Percentiles rank a stretch among this genome's conserved stretches.
phyloP scores from a whole-genome alignment of 2,888 invertebrate genomes.

The Asteroscopus sphinx region DNA sequence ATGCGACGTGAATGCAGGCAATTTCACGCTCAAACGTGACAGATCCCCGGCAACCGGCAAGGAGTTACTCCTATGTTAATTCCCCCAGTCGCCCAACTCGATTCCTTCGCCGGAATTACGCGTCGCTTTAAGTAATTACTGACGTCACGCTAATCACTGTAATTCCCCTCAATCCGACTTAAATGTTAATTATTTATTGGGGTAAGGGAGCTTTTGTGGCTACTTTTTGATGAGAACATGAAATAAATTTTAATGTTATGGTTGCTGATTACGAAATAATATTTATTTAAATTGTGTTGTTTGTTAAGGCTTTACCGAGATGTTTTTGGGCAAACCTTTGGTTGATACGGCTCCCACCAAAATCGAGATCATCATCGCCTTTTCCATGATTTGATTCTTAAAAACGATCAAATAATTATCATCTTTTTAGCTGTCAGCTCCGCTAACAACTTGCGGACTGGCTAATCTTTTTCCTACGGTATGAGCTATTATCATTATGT shows the following conservation, averaged over 20 bases:
- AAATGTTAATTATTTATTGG: slow-evolving; percentile 38
- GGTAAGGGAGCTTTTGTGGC: not conserved
- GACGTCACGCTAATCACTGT: slow-evolving; percentile 58
- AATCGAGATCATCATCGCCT: no score
- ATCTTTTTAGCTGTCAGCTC: no score
- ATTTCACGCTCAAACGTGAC: slow-evolving; percentile 57
- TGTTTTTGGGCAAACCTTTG: no score
- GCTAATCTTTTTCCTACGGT: no score
- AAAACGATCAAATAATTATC: no score
- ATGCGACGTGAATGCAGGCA: slow-evolving; percentile 46
- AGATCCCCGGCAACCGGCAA: slow-evolving; percentile 30
- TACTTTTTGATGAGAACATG: not conserved
- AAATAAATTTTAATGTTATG: not conserved
- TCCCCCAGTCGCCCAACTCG: slow-evolving; percentile 49
- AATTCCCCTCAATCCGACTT: slow-evolving; percentile 38
- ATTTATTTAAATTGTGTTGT: not conserved
- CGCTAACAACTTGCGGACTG: no score
- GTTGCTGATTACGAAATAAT: slow-evolving; percentile 5
- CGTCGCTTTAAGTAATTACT: slow-evolving; percentile 54
- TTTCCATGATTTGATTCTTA: no score
- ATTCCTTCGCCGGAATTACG: slow-evolving; percentile 32
- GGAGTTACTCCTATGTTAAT: slow-evolving; percentile 53
- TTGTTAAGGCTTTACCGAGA: no score
- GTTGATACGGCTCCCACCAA: no score
- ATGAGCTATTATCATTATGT: no score